Conservation (phyloP, 2,797 vertebrate species). For the Echeneis naucrates region DNA sequence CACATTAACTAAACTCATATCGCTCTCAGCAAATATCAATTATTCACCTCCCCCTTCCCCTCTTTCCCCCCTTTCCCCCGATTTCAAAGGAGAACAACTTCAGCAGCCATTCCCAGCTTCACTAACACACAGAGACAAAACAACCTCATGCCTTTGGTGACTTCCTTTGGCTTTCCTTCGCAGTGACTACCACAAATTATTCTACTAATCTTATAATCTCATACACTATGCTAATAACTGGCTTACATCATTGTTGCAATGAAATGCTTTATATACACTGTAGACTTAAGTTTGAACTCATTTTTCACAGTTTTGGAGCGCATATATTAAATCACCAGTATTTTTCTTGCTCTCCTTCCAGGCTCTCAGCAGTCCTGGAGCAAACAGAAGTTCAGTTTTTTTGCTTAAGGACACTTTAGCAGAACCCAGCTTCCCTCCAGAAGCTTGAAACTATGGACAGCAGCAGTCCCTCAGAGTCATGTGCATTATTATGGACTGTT, state of each 20-base stretch:
- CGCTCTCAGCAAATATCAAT: conserved; percentile 88
- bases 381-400: conserved; percentile 19
- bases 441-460: background rate
- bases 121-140: conserved; percentile 54
- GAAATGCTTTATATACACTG: conserved; percentile 4
- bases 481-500: background rate
- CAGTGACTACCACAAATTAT: conserved; percentile 23
- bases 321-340: background rate
- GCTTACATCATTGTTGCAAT: conserved; percentile 54
- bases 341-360: conserved; percentile 20
- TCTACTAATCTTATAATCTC: conserved; percentile 22
- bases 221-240: conserved; percentile 39
- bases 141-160: conserved; percentile 45
- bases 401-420: conserved; percentile 37
- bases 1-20: conserved; percentile 90
- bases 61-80: conserved; percentile 40
- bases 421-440: background rate
- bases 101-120: conserved; percentile 48
- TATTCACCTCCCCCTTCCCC: conserved; percentile 77
- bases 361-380: conserved; percentile 8
- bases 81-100: conserved; percentile 78
- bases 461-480: background rate
- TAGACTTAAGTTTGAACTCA: conserved; percentile 3
- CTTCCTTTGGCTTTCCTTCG: conserved; percentile 45
- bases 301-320: conserved; percentile 4